Conservation (phyloP, 2,113 vertebrate genomes). For the Oceanodroma tethys region DNA sequence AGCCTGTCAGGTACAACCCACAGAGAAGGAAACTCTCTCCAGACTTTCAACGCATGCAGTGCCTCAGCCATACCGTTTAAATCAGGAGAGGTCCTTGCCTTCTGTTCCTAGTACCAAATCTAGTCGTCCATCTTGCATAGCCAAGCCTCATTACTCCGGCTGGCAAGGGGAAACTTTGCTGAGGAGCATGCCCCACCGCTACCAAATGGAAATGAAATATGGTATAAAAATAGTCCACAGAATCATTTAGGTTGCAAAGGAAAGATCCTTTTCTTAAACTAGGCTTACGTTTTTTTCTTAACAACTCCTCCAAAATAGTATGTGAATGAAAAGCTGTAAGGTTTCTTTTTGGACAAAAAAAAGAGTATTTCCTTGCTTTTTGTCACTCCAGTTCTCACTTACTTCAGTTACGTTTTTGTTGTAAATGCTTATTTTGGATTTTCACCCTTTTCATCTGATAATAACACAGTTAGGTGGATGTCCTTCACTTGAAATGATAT, state of each 20-base stretch:
- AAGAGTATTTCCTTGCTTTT: not conserved
- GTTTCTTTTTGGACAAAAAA: not conserved
- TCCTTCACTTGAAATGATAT: not conserved
- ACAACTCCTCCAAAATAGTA: not conserved
- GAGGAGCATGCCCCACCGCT: not conserved
- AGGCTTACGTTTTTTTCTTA: not conserved
- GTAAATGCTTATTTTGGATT: not conserved
- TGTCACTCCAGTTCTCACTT: not conserved
- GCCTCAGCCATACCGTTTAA: not conserved
- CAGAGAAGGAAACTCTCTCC: not conserved
- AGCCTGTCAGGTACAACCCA: fast-evolving
- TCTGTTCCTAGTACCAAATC: not conserved
- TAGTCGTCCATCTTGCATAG: not conserved
- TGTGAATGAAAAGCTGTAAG: not conserved
- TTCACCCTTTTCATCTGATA: not conserved
- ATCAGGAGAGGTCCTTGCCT: not conserved
- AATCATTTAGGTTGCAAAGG: not conserved
- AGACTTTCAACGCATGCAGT: not conserved
- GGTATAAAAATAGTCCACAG: not conserved
- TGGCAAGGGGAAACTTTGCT: not conserved
- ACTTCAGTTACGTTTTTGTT: not conserved
- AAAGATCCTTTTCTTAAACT: not conserved
- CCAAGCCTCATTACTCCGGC: not conserved
- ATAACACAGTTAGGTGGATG: not conserved
- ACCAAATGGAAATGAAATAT: not conserved